Conservation (phyloP, 2,113 vertebrate genomes). For the Elephantulus edwardii region DNA sequence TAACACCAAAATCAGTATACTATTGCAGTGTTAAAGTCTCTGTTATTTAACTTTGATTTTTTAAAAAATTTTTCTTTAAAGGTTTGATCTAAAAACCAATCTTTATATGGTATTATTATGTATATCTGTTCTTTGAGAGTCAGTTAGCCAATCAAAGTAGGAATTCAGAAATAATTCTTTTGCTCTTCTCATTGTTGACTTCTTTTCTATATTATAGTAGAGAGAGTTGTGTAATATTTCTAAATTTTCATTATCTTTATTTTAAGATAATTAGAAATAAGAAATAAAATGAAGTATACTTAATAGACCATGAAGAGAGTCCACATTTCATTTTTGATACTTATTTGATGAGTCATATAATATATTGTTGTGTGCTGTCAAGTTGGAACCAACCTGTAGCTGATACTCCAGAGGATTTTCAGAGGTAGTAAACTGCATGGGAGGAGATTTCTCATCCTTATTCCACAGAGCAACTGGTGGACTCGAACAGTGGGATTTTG, state of each 20-base stretch:
- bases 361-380: background rate
- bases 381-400: too few relatives aligned
- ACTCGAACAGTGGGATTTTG: too few relatives aligned
- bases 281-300: background rate
- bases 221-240: constrained; percentile 30
- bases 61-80: constrained; percentile 34
- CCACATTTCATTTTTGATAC: background rate
- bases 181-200: background rate
- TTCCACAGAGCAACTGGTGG: too few relatives aligned
- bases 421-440: too few relatives aligned
- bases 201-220: background rate
- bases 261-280: background rate
- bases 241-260: constrained; percentile 38
- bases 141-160: background rate
- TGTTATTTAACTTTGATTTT: constrained; percentile 3
- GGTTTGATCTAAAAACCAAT: background rate
- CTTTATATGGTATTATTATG: background rate
- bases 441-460: too few relatives aligned
- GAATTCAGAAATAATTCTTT: constrained; percentile 35
- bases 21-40: constrained; percentile 34
- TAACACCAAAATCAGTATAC: constrained; percentile 9
- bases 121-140: constrained; percentile 2
- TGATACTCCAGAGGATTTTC: too few relatives aligned
- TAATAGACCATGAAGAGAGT: background rate
- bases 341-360: constrained; percentile 19